Base-by-base conservation (phyloP, 2,113 vertebrate species). In the Psittacus erithacus region DNA sequence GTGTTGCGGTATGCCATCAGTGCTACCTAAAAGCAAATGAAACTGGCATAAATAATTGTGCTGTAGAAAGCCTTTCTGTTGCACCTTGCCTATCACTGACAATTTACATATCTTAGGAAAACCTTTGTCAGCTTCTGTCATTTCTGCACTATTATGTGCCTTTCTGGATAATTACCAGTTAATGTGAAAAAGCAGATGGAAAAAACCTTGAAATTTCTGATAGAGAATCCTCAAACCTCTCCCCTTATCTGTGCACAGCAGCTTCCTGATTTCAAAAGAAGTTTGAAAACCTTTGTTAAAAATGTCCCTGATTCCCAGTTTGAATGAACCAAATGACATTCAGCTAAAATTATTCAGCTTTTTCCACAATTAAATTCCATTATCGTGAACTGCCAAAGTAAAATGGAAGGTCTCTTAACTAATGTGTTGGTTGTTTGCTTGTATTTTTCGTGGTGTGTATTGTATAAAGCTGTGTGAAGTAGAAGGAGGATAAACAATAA, bases 101-200 rank as follows among this genome's bases (percentile, higher is more conserved):
- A 98, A 98, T 98, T 98, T 98, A 98, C 98, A 98, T 98, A 98
- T 98, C 97, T 97, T 97, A 98, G 96, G 96, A 96, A 98, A 98
- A 98, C 98, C 97, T 98, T 98, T 98, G 97, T 98, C 97, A 98
- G 96, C 95, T 97, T 98, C 97, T 98, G 97, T 98, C 97, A 98
- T 98, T 98, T 98, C 97, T 97, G 95, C 92, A 97, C 97, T 97
- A 98, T 98, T 98, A 98, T 98, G 96, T 98, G 97, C 97, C 97
- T 98, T 98, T 98, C 98, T 98, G 98, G 97, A 98, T 98, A 98
- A 98, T 98, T 98, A 98, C 97, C 98, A 98, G 97, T 98, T 98
- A 98, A 98, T 98, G 95, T 98, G 98, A 98, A 98, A 98, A 98
- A 97, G 97, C 97, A 98, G 97, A 98, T 98, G 97, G 96, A 97